Percentiles rank a stretch among this genome's conserved stretches.
Conservation (phyloP, 2,113 vertebrate genomes). For the Xenopus borealis region DNA sequence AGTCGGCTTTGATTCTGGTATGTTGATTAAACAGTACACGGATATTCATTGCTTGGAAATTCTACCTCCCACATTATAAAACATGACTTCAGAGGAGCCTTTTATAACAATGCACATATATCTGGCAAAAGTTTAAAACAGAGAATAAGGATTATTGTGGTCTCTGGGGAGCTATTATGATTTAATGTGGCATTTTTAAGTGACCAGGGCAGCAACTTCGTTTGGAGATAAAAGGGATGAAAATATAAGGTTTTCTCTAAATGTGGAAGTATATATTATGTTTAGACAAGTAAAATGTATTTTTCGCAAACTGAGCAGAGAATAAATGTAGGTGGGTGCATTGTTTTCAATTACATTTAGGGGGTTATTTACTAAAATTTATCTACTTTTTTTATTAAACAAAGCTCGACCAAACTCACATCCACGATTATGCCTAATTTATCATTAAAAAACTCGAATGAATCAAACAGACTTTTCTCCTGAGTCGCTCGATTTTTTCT, state of each 20-base stretch:
- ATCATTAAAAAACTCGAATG: too few species aligned
- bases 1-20: too few species aligned
- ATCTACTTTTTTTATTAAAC: too few species aligned
- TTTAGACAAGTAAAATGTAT: conserved; percentile 21
- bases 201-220: neutral
- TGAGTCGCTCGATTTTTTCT: too few species aligned
- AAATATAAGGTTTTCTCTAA: neutral
- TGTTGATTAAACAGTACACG: too few species aligned
- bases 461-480: too few species aligned
- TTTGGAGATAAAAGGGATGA: neutral
- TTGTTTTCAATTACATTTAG: neutral
- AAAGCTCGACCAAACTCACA: too few species aligned
- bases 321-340: conserved; percentile 1
- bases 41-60: too few species aligned
- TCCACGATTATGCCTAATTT: too few species aligned
- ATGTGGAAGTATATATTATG: conserved; percentile 30
- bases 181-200: conserved; percentile 22
- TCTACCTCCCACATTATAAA: too few species aligned
- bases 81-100: too few species aligned
- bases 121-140: conserved; percentile 2
- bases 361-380: too few species aligned
- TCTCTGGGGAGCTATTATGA: conserved; percentile 3
- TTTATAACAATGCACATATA: neutral
- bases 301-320: neutral
- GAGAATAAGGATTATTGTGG: neutral